Base-by-base conservation (phyloP, 1,140 invertebrate species). In the Elysia chlorotica region DNA sequence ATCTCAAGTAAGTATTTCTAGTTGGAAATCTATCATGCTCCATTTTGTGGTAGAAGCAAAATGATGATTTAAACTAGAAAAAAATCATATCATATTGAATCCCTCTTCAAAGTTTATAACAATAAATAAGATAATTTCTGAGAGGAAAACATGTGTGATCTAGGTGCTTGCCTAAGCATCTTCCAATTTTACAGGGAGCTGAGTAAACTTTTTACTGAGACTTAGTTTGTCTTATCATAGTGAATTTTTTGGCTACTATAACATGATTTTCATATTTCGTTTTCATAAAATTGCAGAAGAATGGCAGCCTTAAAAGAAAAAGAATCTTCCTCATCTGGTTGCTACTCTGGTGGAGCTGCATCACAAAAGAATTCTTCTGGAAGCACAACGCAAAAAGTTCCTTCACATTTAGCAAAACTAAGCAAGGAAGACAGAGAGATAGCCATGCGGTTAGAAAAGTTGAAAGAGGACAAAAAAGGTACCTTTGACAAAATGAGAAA, bases 361-460 rank as follows among this genome's bases (percentile, higher is more conserved):
- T 25, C 59, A 57, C 36, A 59, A n/a, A n/a, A n/a, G n/a, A n/a
- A 48, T 48, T n/a, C 41, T n/a, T 54, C 65, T 41, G n/a, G 19
- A 1, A 25, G 61, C 25, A 23, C 0, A 5, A 33, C 17, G 2
- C 57, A 31, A 38, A 37, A 30, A n/a, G 23, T 63, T 66, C 63
- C 63, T 57, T 59, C 41, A 5, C 53, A 77, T 23, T 66, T 73
- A 23, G 66, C 38, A 31, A 65, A 71, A 19, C 75, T 81, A 57
- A 59, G 73, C 23, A 75, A 77, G 71, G 74, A 78, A 53, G 83
- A 85, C 61, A 75, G 76, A 57, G 82, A 82, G 61, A 82, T 85
- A 41, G 78, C 78, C 28, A 62, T 83, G 71, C 77, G 83, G 62
- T 73, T 85, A 0, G 78, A 81, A 35, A 82, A 79, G 67, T 74